Evolutionary conservation across 2,888 invertebrate genomes (phyloP).

Genomic region (Nemapogon koenigi): DNA sequence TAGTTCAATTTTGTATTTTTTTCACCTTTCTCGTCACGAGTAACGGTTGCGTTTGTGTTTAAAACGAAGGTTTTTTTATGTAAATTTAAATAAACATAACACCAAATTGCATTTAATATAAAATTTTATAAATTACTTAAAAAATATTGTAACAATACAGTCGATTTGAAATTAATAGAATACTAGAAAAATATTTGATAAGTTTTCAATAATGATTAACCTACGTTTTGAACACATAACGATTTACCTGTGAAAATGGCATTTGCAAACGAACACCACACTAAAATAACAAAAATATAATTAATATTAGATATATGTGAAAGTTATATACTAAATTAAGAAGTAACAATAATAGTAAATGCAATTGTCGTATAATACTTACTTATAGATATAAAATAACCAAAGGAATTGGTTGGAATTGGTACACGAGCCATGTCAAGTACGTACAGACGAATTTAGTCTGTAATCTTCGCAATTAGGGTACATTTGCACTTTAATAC

Average conservation of each 20-base stretch:
- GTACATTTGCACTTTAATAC: constrained; percentile 1
- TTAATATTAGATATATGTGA: constrained; percentile 37
- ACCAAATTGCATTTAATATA: background rate
- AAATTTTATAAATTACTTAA: background rate
- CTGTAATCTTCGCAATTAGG: background rate
- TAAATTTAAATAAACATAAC: too few relatives aligned
- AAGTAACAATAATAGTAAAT: constrained; percentile 31
- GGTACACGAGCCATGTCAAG: background rate
- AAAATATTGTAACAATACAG: background rate
- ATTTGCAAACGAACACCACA: constrained; percentile 59
- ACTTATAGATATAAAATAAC: constrained; percentile 1
- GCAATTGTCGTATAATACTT: constrained; percentile 19
- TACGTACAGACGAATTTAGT: too few relatives aligned
- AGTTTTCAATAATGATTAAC: background rate
- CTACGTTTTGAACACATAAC: constrained; percentile 17
- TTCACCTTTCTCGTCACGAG: constrained; percentile 57
- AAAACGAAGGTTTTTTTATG: constrained; percentile 15
- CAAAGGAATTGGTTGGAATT: constrained; percentile 2
- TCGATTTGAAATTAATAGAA: background rate
- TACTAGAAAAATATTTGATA: background rate
- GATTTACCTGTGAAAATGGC: constrained; percentile 46
- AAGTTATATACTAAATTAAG: constrained; percentile 47
- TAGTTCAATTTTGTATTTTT: constrained; percentile 34
- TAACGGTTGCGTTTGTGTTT: constrained; percentile 39
- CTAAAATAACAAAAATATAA: constrained; percentile 46